These are phyloP conservation scores for Hemicentrotus pulcherrimus DNA, from an alignment of 35 echinoderm and acorn worm genomes.

Conservation along the genomic window DNA sequence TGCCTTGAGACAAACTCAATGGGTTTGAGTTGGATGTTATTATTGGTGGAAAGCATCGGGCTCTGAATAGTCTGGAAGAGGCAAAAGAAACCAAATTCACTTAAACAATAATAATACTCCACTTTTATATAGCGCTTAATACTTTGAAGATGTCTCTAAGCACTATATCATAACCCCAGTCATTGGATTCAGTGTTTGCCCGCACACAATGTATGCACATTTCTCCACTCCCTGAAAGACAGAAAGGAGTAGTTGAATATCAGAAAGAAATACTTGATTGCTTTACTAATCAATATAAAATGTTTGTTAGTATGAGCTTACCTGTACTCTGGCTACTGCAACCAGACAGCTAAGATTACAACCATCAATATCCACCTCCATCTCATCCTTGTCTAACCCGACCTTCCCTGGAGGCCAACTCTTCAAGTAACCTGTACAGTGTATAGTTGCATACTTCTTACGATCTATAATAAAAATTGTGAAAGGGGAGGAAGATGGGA, in stretches of 20 bases:
- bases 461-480: conserved; percentile 59
- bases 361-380: conserved; percentile 64
- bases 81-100: neutral
- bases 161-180: no score
- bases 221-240: no score
- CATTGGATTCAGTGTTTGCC: no score
- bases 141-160: no score
- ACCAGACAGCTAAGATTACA: conserved; percentile 93
- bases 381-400: conserved; percentile 73
- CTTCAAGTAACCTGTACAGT: conserved; percentile 95
- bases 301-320: neutral
- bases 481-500: neutral
- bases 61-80: conserved; percentile 58
- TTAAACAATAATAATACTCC: neutral
- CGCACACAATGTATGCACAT: no score
- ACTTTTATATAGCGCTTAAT: no score
- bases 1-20: conserved; percentile 86
- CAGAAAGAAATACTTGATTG: no score
- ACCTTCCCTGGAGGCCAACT: conserved; percentile 93
- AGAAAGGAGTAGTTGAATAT: no score
- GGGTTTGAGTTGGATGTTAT: conserved; percentile 54
- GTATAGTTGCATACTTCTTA: conserved; percentile 90
- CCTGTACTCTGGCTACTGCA: conserved; percentile 85
- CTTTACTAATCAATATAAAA: no score
- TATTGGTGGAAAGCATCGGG: conserved; percentile 40